phyloP scores from a whole-genome alignment of 2,888 invertebrate species.

The Xestia sexstrigata region DNA sequence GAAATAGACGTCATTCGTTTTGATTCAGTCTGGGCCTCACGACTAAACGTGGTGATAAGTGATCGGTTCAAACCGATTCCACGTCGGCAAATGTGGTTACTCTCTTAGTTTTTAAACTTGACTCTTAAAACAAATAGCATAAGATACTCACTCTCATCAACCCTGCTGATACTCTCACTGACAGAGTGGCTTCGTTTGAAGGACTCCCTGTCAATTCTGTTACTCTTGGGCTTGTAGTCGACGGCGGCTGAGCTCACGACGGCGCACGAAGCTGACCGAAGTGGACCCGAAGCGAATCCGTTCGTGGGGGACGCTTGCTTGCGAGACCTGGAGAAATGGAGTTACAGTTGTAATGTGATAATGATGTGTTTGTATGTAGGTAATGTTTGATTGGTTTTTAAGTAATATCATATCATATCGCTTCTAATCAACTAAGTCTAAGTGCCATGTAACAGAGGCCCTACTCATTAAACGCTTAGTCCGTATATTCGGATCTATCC shows the following conservation, averaged over 20 bases:
- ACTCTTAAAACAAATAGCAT: not conserved
- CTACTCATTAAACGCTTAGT: too few species aligned
- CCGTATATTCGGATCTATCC: too few species aligned
- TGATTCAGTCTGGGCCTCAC: not conserved
- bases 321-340: slow-evolving; percentile 79
- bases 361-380: not conserved
- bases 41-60: not conserved
- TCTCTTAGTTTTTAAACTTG: not conserved
- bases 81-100: not conserved
- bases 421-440: not conserved
- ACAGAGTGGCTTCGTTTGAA: slow-evolving; percentile 88
- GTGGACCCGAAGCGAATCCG: slow-evolving; percentile 83
- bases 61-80: not conserved
- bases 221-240: slow-evolving; percentile 76
- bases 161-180: slow-evolving; percentile 86
- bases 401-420: too few species aligned
- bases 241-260: slow-evolving; percentile 82
- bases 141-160: slow-evolving; percentile 84
- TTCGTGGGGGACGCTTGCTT: slow-evolving; percentile 85
- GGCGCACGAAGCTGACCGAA: slow-evolving; percentile 86
- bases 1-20: not conserved
- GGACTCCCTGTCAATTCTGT: slow-evolving; percentile 80
- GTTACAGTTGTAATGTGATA: slow-evolving; percentile 20
- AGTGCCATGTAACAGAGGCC: not conserved
- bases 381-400: not conserved